Evolutionary conservation across 2,888 invertebrate species (phyloP), one percentile per base, ranked within the genome.

Genomic region (Oxytorus armatus): DNA sequence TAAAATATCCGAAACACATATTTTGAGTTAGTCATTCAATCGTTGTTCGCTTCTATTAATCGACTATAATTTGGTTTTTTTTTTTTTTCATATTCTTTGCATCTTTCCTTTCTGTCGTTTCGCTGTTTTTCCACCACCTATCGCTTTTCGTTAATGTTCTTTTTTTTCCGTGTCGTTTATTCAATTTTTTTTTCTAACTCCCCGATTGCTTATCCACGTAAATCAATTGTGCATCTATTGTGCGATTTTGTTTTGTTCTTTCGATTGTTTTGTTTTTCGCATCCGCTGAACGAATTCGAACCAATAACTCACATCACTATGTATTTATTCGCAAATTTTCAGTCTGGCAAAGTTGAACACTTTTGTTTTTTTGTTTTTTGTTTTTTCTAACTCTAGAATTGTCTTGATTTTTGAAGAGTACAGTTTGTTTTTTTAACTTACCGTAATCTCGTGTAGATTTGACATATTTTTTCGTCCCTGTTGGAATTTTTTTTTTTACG

Each of bases 21-120:
- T 88, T 90, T 89, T 88, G 87, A 90, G 89, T 90, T 90, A 89
- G 89, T 88, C 83, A 81, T 84, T 82, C 53, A 53, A 78, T 83
- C 77, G 78, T 84, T 81, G 61, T 82, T 72, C 70, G 81, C 82
- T 82, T 72, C 29, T 78, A 79, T 39, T 82, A 79, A 83, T 59
- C 61, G 18, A 61, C 49, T 76, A 44, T 59, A 5, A 23, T 33
- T 65, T 63, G 49, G 14, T 51, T 23, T 49, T 65, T 65, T 16
- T 61, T 72, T 66, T 42, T 63, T 16, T 53, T 70, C 44, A 53
- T 14, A 36, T 2, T 44, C 14, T 4, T 51, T 51, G 3, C 10
- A 23, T 61, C 18, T 68, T 72, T 68, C 42, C 55, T 18, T 33
- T 59, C 29, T 42, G 55, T 66, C 49, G 23, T 68, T 10, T 75